Conservation (phyloP, 2,888 invertebrate genomes). For the Macrophya annulata region DNA sequence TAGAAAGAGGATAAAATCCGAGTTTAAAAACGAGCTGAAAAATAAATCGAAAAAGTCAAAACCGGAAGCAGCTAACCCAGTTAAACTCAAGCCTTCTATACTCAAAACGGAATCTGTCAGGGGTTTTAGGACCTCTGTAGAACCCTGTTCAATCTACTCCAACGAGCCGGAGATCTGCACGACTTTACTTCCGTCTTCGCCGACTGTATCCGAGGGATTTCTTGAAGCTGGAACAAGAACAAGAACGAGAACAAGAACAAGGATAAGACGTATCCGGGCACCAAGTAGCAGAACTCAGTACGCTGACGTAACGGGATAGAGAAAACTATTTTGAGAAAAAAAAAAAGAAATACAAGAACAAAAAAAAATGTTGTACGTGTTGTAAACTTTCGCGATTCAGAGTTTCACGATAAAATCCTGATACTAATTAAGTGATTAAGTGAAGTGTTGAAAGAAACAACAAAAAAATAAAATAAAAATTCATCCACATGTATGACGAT, state of each 20-base stretch:
- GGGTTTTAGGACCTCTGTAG: slow-evolving; percentile 16
- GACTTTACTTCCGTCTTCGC: slow-evolving; percentile 26
- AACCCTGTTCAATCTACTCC: slow-evolving; percentile 25
- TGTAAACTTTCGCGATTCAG: neutral
- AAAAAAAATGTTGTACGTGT: neutral
- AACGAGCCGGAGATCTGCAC: slow-evolving; percentile 13
- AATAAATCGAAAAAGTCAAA: neutral
- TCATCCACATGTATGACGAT: neutral
- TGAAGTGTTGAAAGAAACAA: neutral
- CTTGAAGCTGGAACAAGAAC: neutral
- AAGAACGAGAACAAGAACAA: neutral
- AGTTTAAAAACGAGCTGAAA: neutral
- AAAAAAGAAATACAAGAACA: too few relatives aligned
- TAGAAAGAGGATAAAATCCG: neutral
- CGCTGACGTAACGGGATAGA: slow-evolving; percentile 28
- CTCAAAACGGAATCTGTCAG: slow-evolving; percentile 8
- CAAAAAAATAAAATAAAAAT: neutral
- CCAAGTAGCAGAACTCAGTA: slow-evolving; percentile 5
- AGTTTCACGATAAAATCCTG: neutral
- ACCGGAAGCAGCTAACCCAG: neutral
- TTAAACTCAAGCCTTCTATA: neutral
- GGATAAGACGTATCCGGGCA: slow-evolving; percentile 17
- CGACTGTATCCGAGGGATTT: slow-evolving; percentile 12
- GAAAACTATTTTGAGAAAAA: neutral
- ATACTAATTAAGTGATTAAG: neutral